These are phyloP conservation scores for Erpobdella octoculata DNA, from an alignment of 2,888 invertebrate genomes.

Conservation along the genomic window DNA sequence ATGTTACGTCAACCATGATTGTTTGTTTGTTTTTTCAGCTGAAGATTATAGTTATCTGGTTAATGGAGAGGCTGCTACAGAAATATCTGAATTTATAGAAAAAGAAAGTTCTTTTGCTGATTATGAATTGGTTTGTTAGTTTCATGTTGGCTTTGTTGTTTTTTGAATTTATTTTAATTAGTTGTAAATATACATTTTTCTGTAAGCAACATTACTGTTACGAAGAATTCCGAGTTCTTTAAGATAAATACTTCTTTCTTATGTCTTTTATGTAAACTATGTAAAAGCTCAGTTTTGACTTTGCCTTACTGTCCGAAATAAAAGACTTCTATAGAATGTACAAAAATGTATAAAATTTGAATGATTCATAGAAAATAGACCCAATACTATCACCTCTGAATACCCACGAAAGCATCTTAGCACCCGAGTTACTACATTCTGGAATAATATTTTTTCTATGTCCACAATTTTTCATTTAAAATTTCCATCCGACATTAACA, in stretches of 20 bases:
- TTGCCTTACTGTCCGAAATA: too few relatives aligned
- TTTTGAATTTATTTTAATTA: too few relatives aligned
- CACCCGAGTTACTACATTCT: not conserved
- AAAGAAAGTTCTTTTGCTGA: slow-evolving; percentile 51
- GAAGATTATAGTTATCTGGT: slow-evolving; percentile 51
- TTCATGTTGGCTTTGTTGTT: not conserved
- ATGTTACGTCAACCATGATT: too few relatives aligned
- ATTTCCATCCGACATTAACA: not conserved
- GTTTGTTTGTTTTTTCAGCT: slow-evolving; percentile 40
- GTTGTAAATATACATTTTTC: too few relatives aligned
- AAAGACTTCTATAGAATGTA: too few relatives aligned
- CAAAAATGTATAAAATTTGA: not conserved
- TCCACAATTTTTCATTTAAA: not conserved
- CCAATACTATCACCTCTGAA: not conserved
- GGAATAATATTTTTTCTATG: not conserved
- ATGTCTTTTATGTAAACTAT: too few relatives aligned
- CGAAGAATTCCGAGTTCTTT: too few relatives aligned
- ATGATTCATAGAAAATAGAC: not conserved
- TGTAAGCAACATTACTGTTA: too few relatives aligned
- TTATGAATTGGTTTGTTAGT: slow-evolving; percentile 46
- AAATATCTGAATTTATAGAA: slow-evolving; percentile 49
- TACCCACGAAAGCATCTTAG: not conserved
- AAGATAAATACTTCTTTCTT: too few relatives aligned
- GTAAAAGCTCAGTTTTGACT: too few relatives aligned
- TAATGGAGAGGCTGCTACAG: slow-evolving; percentile 47